A percentile compares a stretch with the other conserved stretches of the same genome.
These are phyloP conservation scores for Anguilla japonica DNA, from an alignment of 2,113 vertebrate species.

Conservation along the genomic window DNA sequence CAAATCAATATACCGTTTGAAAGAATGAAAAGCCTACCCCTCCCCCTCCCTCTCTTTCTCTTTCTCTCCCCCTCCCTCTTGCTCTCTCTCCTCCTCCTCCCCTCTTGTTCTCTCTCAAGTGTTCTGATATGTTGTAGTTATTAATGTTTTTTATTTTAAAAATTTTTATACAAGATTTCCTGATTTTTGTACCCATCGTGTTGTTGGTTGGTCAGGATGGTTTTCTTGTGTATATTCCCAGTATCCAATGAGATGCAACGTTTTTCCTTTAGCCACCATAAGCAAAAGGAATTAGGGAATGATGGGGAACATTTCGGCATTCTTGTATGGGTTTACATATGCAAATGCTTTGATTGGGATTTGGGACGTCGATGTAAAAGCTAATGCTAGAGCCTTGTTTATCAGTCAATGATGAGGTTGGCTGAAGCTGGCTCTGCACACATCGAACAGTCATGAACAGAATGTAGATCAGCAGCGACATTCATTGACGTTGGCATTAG, in stretches of 20 bases:
- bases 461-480: background rate
- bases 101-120: no score
- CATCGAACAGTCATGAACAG: background rate
- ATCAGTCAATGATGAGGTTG: background rate
- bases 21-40: slow-evolving; percentile 1
- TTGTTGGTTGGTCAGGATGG: no score
- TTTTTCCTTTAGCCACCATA: no score
- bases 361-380: background rate
- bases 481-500: background rate
- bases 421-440: background rate
- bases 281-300: no score
- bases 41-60: background rate
- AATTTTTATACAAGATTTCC: no score
- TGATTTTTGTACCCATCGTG: no score
- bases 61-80: background rate
- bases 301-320: no score
- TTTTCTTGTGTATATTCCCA: no score
- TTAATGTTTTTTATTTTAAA: no score
- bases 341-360: background rate
- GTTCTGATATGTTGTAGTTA: no score
- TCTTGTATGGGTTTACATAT: background rate
- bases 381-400: background rate
- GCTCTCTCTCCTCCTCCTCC: no score
- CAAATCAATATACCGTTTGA: background rate
- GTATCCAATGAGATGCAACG: no score